Evolutionary conservation across 2,113 vertebrate genomes (phyloP).

Genomic region (Cinclus cinclus): DNA sequence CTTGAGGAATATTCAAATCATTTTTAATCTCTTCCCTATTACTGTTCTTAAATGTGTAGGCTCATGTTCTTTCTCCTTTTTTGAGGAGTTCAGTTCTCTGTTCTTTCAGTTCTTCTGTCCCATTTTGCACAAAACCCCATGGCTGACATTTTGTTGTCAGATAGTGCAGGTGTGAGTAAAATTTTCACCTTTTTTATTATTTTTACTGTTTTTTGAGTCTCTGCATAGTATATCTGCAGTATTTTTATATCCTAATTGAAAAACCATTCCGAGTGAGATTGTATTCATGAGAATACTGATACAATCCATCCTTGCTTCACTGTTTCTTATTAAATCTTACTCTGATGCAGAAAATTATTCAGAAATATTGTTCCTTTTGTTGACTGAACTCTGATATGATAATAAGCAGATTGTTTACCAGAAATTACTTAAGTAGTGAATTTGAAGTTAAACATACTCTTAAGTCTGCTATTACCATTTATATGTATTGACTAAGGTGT

Average conservation of each 20-base stretch:
- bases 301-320: neutral
- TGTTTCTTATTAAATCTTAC: neutral
- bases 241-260: neutral
- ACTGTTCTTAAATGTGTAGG: neutral
- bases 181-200: neutral
- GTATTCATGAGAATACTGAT: neutral
- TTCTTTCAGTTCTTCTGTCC: neutral
- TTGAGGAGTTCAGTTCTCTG: neutral
- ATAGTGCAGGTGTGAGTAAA: neutral
- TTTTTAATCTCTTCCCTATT: neutral
- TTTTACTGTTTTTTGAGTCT: neutral
- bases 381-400: neutral
- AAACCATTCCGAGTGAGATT: neutral
- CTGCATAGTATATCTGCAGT: neutral
- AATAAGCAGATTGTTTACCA: neutral
- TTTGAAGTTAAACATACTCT: neutral
- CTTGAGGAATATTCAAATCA: neutral
- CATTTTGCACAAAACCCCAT: neutral
- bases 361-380: neutral
- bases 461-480: neutral
- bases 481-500: neutral
- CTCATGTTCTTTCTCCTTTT: neutral
- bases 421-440: neutral
- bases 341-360: neutral
- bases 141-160: neutral